Conservation (phyloP, 2,113 vertebrate species). For the Alaudala cheleensis region DNA sequence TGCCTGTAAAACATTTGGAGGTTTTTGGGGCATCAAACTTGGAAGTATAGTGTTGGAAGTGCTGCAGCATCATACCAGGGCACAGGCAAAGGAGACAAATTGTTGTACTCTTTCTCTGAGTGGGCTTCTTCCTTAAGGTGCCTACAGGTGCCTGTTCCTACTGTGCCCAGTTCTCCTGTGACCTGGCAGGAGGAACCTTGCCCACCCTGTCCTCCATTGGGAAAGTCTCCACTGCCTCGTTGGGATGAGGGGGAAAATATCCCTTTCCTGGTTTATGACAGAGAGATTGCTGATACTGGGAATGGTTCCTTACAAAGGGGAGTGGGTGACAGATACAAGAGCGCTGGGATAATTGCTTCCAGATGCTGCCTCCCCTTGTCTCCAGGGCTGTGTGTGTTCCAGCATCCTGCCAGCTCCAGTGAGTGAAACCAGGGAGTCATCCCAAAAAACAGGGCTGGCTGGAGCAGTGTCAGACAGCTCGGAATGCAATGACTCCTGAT, state of each 20-base stretch:
- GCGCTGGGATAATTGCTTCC: not conserved
- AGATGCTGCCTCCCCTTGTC: not conserved
- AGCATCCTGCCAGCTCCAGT: not conserved
- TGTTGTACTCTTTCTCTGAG: not conserved
- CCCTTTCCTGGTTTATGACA: not conserved
- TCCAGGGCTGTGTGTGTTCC: not conserved
- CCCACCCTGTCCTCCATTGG: not conserved
- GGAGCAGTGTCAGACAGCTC: not conserved
- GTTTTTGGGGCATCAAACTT: not conserved
- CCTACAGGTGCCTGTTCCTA: accelerated
- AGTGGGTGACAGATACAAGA: slow-evolving; percentile 18
- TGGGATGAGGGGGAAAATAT: not conserved
- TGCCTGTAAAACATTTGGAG: not conserved
- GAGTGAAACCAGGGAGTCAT: not conserved
- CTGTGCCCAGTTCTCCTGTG: not conserved
- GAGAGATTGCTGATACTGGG: not conserved
- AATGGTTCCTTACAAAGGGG: not conserved
- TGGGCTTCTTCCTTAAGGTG: not conserved
- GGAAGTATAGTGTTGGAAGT: not conserved
- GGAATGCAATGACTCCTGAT: accelerated
- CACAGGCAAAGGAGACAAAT: not conserved
- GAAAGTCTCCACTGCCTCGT: not conserved
- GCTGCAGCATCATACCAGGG: not conserved
- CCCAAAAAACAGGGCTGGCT: not conserved
- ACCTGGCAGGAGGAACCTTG: not conserved